Base-by-base conservation (phyloP, 2,888 invertebrate genomes). In the Acheta domesticus region DNA sequence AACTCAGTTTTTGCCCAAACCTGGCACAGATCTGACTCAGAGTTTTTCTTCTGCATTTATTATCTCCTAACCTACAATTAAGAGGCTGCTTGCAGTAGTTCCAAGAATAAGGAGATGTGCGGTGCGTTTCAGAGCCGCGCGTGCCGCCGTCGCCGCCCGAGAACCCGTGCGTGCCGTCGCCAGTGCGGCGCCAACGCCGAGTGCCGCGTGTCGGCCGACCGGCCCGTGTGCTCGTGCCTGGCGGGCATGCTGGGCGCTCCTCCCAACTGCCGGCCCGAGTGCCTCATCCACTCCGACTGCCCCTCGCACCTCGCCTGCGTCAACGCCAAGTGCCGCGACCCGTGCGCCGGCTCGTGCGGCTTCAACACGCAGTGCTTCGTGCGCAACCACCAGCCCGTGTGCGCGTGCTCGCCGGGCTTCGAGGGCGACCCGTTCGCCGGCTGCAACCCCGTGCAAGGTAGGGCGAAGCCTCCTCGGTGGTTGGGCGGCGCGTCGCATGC, bases 341-440 rank as follows among this genome's bases (percentile, higher is more conserved):
- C 94, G 0, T 95, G 94, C 84, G 87, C 90, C 11, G 93, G 93
- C 48, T 92, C 93, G 8, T 94, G 94, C 84, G 93, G 94, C 48
- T 91, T 93, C 83, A 93, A 94, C 84, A 92, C 94, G 0, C 90
- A 92, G 80, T 95, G 95, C 84, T 88, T 87, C 12, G 93, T 92
- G 5, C 91, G 92, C 84, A 93, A 93, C 85, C 94, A 94, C 86
- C 91, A 91, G 83, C 93, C 94, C 0, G 89, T 92, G 82, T 95
- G 95, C 84, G 90, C 91, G 76, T 95, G 95, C 84, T 88, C 91
- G 79, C 89, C 90, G 76, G 93, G 92, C n/a, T 94, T 89, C 84
- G 92, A 93, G 84, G 95, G 95, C 48, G 94, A 95, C 89, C 94
- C 95, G 48, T 94, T 93, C 85, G 90, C 91, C 75, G 93, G 93